A percentile compares a stretch with the other conserved stretches of the same genome.
phyloP scores from a whole-genome alignment of 2,113 vertebrate species.

The Myrmecophaga tridactyla region DNA sequence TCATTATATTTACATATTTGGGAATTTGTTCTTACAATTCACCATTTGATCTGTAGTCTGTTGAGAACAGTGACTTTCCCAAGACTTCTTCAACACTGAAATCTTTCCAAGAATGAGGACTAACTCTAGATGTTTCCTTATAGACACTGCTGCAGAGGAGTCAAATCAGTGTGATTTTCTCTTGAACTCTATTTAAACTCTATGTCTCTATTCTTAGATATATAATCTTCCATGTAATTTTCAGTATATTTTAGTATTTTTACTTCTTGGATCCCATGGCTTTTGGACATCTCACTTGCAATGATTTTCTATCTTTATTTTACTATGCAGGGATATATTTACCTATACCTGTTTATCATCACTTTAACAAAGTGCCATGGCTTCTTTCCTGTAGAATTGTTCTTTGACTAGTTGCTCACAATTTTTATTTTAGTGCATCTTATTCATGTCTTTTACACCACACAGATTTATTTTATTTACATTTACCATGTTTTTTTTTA shows the following conservation, averaged over 20 bases:
- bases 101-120: not conserved
- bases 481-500: not conserved
- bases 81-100: not conserved
- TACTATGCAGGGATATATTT: not conserved
- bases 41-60: not conserved
- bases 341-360: not conserved
- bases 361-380: not conserved
- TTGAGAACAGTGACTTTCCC: not conserved
- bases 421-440: not conserved
- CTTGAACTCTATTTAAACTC: not conserved
- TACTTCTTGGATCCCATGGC: not conserved
- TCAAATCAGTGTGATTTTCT: not conserved
- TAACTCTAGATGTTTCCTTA: not conserved
- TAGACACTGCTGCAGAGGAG: not conserved
- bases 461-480: not conserved
- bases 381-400: not conserved
- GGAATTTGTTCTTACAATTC: not conserved
- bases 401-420: not conserved
- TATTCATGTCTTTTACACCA: not conserved
- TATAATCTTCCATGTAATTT: not conserved
- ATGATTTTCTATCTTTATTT: not conserved
- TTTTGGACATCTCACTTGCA: not conserved
- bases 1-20: not conserved
- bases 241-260: not conserved
- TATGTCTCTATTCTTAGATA: not conserved